Evolutionary conservation across 2,888 invertebrate genomes (phyloP), one percentile per base, ranked within the genome.

Genomic region (Aphodius sticticus): DNA sequence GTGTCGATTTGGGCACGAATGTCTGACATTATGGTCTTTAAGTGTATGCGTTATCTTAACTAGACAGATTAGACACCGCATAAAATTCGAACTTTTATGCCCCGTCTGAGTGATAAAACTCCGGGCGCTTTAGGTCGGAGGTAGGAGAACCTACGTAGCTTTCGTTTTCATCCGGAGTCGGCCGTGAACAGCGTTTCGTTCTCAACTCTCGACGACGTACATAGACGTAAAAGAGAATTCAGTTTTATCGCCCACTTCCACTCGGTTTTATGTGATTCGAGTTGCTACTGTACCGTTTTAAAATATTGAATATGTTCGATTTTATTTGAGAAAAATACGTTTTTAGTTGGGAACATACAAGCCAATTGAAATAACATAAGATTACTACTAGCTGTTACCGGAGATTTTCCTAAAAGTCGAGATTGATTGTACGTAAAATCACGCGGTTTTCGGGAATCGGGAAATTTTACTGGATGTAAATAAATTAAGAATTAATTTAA

Each of bases 1-100:
- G 53, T 53, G 53, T 53, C 53, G 53, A 53, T 53, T 53, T 53
- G 53, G 53, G 2, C 53, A 53, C 53, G 53, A 53, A 53, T 53
- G 53, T 53, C 53, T 26, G 53, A 53, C 53, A 53, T 53, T 53
- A 53, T 1, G 53, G 69, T 76, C 53, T 53, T 53, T 53, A 53
- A 53, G 12, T 53, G 76, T 69, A 69, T 53, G 53, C 37, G 69
- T 76, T 79, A 79, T 79, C 79, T 79, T 76, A 76, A 71, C 77
- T 76, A 69, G 79, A 79, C 76, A 77, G 80, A 80, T 80, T 79
- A 80, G 75, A 80, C 79, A 71, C 69, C 76, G 69, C 69, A 79
- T 79, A 79, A 79, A 79, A 77, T 79, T 79, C 77, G 77, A 77
- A 80, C 77, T 79, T 79, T 80, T 80, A 80, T 80, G 77, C 75